Percentiles rank a stretch among this genome's conserved stretches.
Conservation (phyloP, 2,888 invertebrate genomes). For the Limenitis camilla region DNA sequence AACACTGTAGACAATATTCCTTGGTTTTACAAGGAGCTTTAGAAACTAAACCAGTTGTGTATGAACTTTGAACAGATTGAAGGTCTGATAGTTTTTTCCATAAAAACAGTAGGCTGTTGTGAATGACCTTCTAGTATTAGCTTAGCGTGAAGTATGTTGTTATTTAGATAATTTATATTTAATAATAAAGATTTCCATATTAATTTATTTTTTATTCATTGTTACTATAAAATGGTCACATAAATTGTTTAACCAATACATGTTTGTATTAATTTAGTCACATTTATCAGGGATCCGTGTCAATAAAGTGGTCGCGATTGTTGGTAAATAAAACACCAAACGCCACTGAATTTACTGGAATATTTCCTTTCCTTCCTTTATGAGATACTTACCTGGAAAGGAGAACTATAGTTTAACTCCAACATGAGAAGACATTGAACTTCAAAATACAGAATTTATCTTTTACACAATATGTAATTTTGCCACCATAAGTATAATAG, state of each 20-base stretch:
- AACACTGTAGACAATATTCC: slow-evolving; percentile 64
- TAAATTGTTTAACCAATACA: slow-evolving; percentile 6
- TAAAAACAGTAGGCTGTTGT: slow-evolving; percentile 53
- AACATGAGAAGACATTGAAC: too few species aligned
- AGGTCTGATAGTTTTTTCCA: slow-evolving; percentile 52
- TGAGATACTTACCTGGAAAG: too few species aligned
- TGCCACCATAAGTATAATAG: slow-evolving; percentile 1
- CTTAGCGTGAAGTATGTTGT: slow-evolving; percentile 51
- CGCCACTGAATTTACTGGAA: too few species aligned
- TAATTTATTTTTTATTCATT: slow-evolving; percentile 32
- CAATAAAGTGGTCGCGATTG: too few species aligned
- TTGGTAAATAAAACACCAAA: too few species aligned
- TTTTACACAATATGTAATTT: neutral
- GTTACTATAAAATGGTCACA: slow-evolving; percentile 13
- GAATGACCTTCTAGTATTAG: slow-evolving; percentile 68
- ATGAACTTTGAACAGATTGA: slow-evolving; percentile 36
- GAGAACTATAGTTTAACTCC: too few species aligned
- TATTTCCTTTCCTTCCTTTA: too few species aligned
- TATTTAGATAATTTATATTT: slow-evolving; percentile 51
- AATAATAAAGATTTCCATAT: slow-evolving; percentile 50
- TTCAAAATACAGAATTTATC: too few species aligned
- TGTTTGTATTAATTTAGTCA: slow-evolving; percentile 2
- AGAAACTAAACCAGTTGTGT: slow-evolving; percentile 37
- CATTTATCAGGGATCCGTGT: neutral
- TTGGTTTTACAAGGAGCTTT: slow-evolving; percentile 72